Evolutionary conservation across 2,888 invertebrate genomes (phyloP), one percentile per base, ranked within the genome.

Genomic region (Rhopalosiphum nymphaeae): DNA sequence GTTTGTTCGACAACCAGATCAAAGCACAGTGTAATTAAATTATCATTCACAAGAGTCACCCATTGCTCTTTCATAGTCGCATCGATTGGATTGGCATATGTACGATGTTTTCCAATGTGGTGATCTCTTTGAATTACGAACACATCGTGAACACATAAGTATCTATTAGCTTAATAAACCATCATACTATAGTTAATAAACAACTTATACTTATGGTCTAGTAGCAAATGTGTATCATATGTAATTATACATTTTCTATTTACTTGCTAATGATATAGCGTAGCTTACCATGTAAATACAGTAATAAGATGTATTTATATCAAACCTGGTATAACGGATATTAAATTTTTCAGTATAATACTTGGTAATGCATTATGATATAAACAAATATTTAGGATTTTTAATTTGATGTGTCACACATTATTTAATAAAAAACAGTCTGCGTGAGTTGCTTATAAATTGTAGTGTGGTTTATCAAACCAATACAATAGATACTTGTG

Each of bases 51-150:
- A 21, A 42, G 36, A 36, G 21, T 78, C 36, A 9, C 36, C 9
- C 10, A 25, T 21, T n/a, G 67, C n/a, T n/a, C n/a, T 11, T n/a
- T n/a, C n/a, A 67, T n/a, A 67, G 67, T 67, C 1, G n/a, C n/a
- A 67, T 36, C n/a, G n/a, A 36, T 67, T 67, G n/a, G 16, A 67
- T 67, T 67, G n/a, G n/a, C 16, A 67, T 36, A 4, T 53, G 25
- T 46, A 46, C 84, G 42, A 29, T 36, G 49, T 36, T 53, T n/a
- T 11, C 7, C 9, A 42, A 44, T n/a, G 49, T 4, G 7, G 56
- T 5, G 84, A 91, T 85, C 84, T 84, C 16, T 91, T 91, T 89
- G 21, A 61, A 91, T 85, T 56, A 29, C 44, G 3, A 85, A 56
- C 56, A 42, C 91, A 11, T 85, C n/a, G 67, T 53, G 16, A 4